Percentiles rank a stretch among this genome's conserved stretches.
Evolutionary conservation across 2,888 invertebrate genomes (phyloP).

Genomic region (Maniola hyperantus): DNA sequence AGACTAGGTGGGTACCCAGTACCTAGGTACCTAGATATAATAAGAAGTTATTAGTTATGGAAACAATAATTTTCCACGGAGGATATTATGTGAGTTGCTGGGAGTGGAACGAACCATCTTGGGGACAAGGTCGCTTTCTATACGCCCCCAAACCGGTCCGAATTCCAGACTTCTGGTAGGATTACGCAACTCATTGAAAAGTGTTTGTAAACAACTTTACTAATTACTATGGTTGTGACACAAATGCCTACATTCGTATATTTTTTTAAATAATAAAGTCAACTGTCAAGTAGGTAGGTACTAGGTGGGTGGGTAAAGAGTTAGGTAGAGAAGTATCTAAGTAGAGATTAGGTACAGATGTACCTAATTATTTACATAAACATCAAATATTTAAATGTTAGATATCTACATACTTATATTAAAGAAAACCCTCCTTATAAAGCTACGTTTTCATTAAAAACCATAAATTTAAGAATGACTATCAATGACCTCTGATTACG

Average conservation of each 20-base stretch:
- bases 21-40: too few relatives aligned
- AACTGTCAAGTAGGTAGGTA: not conserved
- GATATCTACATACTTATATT: too few relatives aligned
- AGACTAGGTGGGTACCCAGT: too few relatives aligned
- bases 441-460: not conserved
- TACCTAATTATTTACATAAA: too few relatives aligned
- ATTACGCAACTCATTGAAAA: conserved; percentile 41
- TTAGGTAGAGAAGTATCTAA: too few relatives aligned
- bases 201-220: conserved; percentile 36
- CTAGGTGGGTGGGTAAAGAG: too few relatives aligned
- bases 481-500: not conserved
- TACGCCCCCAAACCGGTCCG: conserved; percentile 64
- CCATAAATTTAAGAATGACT: not conserved
- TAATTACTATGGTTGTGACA: not conserved
- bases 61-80: too few relatives aligned
- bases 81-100: conserved; percentile 35
- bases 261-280: not conserved
- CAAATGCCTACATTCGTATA: conserved; percentile 6
- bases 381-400: too few relatives aligned
- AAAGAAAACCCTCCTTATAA: too few relatives aligned
- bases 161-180: conserved; percentile 31
- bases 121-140: conserved; percentile 77
- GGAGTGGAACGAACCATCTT: conserved; percentile 70
- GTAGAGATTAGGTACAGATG: too few relatives aligned
- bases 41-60: too few relatives aligned